These are phyloP conservation scores for Melanophora roralis DNA, from an alignment of 2,888 invertebrate genomes.

Conservation along the genomic window DNA sequence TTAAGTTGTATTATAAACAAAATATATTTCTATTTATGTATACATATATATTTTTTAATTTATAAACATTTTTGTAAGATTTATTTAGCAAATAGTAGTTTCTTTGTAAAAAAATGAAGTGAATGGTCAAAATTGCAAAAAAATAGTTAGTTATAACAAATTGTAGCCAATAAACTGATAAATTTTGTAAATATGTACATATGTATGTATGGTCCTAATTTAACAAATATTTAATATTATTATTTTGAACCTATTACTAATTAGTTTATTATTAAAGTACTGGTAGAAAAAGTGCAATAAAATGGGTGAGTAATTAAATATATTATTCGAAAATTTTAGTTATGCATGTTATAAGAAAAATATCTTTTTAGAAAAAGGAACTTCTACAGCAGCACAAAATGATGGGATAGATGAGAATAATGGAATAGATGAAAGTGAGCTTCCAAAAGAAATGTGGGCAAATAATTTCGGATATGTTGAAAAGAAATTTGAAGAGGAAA, in stretches of 20 bases:
- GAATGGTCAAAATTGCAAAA: too few species aligned
- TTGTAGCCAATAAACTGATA: background rate
- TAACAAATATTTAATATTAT: background rate
- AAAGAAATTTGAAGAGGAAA: background rate
- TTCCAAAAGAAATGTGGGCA: background rate
- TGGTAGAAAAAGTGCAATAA: background rate
- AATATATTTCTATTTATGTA: background rate
- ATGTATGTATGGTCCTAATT: background rate
- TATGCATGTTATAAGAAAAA: background rate
- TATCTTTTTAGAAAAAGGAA: slow-evolving; percentile 47
- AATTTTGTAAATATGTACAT: background rate
- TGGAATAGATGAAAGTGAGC: slow-evolving; percentile 21
- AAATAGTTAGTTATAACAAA: slow-evolving; percentile 50
- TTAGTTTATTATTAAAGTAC: background rate
- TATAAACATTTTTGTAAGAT: background rate
- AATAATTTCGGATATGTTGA: slow-evolving; percentile 9
- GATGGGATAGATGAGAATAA: slow-evolving; percentile 16
- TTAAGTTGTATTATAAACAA: background rate
- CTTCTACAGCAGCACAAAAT: slow-evolving; percentile 6
- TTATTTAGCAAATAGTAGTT: too few species aligned
- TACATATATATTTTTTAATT: background rate
- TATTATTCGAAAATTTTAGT: background rate
- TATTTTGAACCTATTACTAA: background rate
- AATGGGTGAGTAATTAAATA: slow-evolving; percentile 51
- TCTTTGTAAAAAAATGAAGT: too few species aligned